phyloP scores from a whole-genome alignment of 2,113 vertebrate genomes.

The Sinocyclocheilus anophthalmus region DNA sequence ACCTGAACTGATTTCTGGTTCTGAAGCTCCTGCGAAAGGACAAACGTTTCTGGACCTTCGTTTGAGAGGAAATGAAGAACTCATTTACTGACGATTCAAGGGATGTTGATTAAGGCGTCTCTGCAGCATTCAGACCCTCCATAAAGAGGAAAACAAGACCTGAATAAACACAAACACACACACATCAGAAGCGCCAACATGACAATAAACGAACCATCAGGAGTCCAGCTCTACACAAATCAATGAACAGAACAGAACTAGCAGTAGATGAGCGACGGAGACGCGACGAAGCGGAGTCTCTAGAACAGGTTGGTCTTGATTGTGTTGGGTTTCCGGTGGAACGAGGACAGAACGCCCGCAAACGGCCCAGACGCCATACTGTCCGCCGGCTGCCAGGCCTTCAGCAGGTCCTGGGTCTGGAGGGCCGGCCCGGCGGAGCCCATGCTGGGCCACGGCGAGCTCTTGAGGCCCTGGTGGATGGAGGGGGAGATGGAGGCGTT shows the following conservation, averaged over 20 bases:
- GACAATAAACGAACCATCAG: constrained; percentile 44
- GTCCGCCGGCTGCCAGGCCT: constrained; percentile 92
- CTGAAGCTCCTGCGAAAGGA: too few relatives aligned
- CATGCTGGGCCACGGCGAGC: constrained; percentile 82
- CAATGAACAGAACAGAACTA: background rate
- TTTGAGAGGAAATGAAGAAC: background rate
- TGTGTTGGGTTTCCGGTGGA: constrained; percentile 89
- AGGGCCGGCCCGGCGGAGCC: background rate
- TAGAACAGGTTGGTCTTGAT: constrained; percentile 96
- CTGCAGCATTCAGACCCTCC: background rate
- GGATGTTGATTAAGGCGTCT: background rate
- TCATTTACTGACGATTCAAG: background rate
- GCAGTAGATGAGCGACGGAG: too few relatives aligned
- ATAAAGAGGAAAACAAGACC: too few relatives aligned
- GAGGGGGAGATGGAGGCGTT: constrained; percentile 78
- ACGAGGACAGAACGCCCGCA: constrained; percentile 91
- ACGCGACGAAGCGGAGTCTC: constrained; percentile 58
- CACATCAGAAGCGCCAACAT: constrained; percentile 18
- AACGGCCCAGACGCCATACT: constrained; percentile 89
- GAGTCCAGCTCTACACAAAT: constrained; percentile 55
- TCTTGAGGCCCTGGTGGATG: constrained; percentile 85
- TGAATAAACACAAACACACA: background rate
- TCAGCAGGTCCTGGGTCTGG: constrained; percentile 86
- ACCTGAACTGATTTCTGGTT: background rate
- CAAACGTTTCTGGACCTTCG: background rate